A percentile compares a stretch with the other conserved stretches of the same genome.
Evolutionary conservation across 2,113 vertebrate genomes (phyloP).

Genomic region (Nothocercus nigrocapillus): DNA sequence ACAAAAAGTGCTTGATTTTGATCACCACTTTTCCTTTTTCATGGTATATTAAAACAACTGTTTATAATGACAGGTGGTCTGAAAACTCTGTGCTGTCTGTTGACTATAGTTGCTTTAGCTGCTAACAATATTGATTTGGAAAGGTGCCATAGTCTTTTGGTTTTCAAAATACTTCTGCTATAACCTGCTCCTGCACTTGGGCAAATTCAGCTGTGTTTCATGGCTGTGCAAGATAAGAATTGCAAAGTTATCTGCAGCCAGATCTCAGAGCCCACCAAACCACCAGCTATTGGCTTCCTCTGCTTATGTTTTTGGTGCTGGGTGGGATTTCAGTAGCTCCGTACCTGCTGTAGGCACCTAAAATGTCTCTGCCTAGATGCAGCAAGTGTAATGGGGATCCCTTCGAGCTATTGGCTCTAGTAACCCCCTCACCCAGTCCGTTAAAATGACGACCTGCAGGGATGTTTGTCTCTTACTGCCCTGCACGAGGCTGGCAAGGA

Average conservation of each 20-base stretch:
- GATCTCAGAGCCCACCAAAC: not conserved
- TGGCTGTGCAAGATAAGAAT: not conserved
- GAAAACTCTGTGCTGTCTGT: not conserved
- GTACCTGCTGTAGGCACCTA: not conserved
- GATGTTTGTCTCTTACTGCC: not conserved
- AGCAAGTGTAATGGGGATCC: not conserved
- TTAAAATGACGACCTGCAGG: not conserved
- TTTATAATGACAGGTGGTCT: not conserved
- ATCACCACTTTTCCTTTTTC: not conserved
- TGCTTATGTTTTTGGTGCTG: not conserved
- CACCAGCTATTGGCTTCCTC: not conserved
- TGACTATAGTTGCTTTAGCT: not conserved
- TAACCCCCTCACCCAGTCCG: not conserved
- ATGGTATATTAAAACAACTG: not conserved
- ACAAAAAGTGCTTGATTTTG: not conserved
- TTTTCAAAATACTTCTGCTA: not conserved
- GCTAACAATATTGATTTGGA: not conserved
- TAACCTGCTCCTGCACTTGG: not conserved
- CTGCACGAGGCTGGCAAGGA: not conserved
- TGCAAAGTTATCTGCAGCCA: not conserved
- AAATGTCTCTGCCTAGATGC: not conserved
- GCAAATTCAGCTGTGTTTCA: fast-evolving
- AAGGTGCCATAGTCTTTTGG: not conserved
- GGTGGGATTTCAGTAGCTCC: not conserved
- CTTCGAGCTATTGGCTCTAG: not conserved